phyloP scores from a whole-genome alignment of 1,140 invertebrate genomes.

The Magallana angulata region DNA sequence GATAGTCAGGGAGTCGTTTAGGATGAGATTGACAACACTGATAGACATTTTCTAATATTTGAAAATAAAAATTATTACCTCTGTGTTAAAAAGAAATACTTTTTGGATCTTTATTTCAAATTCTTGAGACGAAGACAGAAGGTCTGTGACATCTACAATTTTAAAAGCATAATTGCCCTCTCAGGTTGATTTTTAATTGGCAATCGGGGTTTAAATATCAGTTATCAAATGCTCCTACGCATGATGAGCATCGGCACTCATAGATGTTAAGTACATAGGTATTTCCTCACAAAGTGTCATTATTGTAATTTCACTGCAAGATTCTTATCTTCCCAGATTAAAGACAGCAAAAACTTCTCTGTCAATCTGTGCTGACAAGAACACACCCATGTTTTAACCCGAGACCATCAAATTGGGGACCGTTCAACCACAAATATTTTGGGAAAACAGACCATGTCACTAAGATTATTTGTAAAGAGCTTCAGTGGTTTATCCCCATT shows the following conservation, averaged over 20 bases:
- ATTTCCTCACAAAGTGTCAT: constrained; percentile 18
- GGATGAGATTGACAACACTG: constrained; percentile 1
- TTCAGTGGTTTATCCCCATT: constrained; percentile 24
- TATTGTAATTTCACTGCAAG: constrained; percentile 29
- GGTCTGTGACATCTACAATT: background rate
- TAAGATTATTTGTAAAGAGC: constrained; percentile 10
- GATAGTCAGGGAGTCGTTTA: background rate
- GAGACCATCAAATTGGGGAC: constrained; percentile 4
- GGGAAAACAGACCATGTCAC: constrained; percentile 26
- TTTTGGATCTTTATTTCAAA: background rate
- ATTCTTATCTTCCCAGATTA: constrained; percentile 21
- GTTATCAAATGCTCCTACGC: background rate
- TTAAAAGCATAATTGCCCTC: background rate
- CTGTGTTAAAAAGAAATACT: background rate
- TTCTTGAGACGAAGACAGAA: background rate
- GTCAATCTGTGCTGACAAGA: constrained; percentile 8
- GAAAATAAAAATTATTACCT: background rate
- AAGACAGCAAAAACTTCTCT: background rate
- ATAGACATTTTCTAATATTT: background rate
- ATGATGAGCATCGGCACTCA: background rate
- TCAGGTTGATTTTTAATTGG: constrained; percentile 23
- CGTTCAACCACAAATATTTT: constrained; percentile 35
- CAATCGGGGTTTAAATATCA: background rate
- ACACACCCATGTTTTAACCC: constrained; percentile 12
- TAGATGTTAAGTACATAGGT: constrained; percentile 29